A percentile compares a stretch with the other conserved stretches of the same genome.
phyloP scores from a whole-genome alignment of 1,140 invertebrate genomes.

The Leucophenga varia region DNA sequence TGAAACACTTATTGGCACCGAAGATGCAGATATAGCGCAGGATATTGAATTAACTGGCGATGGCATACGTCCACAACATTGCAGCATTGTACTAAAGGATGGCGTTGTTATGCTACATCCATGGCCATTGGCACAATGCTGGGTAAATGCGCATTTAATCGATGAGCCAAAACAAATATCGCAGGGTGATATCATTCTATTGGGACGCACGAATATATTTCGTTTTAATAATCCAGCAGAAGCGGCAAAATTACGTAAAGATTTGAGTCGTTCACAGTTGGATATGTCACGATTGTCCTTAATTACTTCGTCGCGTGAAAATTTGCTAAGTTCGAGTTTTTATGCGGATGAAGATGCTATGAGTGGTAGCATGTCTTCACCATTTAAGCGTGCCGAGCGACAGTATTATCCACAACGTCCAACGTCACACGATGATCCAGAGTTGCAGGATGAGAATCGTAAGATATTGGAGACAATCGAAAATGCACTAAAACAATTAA shows the following conservation, averaged over 20 bases:
- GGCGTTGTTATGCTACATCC: conserved; percentile 79
- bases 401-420: conserved; percentile 51
- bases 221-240: conserved; percentile 91
- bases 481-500: conserved; percentile 62
- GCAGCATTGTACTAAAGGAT: conserved; percentile 71
- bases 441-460: conserved; percentile 52
- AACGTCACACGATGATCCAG: conserved; percentile 45
- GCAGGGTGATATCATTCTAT: conserved; percentile 78
- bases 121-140: conserved; percentile 70
- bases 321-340: conserved; percentile 54
- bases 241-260: conserved; percentile 78
- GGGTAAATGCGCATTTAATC: conserved; percentile 79
- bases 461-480: conserved; percentile 58
- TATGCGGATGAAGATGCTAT: conserved; percentile 42
- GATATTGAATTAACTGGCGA: conserved; percentile 79
- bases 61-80: conserved; percentile 82
- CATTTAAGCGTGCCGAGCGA: conserved; percentile 39
- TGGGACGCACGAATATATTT: conserved; percentile 90
- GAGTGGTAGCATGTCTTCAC: conserved; percentile 32
- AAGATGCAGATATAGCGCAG: conserved; percentile 66
- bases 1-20: conserved; percentile 74
- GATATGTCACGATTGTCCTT: conserved; percentile 82
- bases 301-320: conserved; percentile 76
- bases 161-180: conserved; percentile 73
- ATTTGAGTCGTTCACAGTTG: conserved; percentile 66